These are phyloP conservation scores for Gavia stellata DNA, from an alignment of 2,113 vertebrate species.

Conservation along the genomic window DNA sequence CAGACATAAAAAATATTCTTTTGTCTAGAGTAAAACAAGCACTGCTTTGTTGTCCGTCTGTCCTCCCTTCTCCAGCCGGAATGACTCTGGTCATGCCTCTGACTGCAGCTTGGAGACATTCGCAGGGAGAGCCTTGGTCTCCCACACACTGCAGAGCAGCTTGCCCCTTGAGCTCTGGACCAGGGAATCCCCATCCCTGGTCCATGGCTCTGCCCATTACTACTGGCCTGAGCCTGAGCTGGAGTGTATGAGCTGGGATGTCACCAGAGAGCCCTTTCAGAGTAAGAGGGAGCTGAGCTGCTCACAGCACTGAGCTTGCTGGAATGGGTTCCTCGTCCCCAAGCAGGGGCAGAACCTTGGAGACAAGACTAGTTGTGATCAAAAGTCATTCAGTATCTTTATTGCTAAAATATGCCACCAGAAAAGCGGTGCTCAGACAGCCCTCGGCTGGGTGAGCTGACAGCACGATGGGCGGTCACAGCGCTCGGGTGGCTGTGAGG, in stretches of 20 bases:
- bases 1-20: neutral
- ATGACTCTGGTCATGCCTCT: neutral
- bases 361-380: neutral
- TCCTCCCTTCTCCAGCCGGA: accelerated
- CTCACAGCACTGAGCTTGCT: neutral
- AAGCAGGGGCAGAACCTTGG: neutral
- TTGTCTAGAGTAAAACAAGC: neutral
- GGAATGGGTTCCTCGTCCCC: neutral
- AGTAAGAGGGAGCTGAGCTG: neutral
- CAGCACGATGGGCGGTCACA: neutral
- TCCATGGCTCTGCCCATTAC: accelerated
- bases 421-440: neutral
- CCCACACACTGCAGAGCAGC: accelerated
- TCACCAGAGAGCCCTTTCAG: neutral
- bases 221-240: neutral
- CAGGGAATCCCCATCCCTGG: neutral
- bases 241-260: accelerated
- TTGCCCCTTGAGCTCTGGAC: neutral
- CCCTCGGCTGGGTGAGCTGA: neutral
- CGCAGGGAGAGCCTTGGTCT: neutral
- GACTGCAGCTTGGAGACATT: neutral
- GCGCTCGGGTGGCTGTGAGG: neutral
- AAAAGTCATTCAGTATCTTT: neutral
- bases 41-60: neutral
- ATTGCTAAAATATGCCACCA: neutral